Evolutionary conservation across 1,140 invertebrate genomes (phyloP).

Genomic region (Paracyclopina nana): DNA sequence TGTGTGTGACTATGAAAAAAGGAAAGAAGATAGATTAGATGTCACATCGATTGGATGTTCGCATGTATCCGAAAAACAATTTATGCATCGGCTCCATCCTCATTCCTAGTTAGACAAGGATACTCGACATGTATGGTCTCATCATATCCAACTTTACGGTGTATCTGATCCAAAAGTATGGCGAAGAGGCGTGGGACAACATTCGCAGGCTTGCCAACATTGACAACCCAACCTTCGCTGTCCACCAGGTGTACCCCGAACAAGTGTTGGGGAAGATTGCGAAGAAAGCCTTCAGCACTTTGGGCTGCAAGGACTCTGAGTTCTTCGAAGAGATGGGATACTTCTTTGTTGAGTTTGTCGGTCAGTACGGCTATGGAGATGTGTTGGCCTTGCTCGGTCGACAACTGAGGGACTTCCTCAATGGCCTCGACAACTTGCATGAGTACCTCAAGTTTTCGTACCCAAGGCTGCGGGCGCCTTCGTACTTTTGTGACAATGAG

Average conservation of each 20-base stretch:
- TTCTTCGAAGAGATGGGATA: conserved; percentile 79
- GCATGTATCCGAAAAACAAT: no score
- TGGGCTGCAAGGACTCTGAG: conserved; percentile 58
- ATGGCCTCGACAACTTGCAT: conserved; percentile 87
- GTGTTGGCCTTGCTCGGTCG: conserved; percentile 69
- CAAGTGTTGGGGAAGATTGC: conserved; percentile 60
- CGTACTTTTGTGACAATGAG: conserved; percentile 90
- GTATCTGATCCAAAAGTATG: conserved; percentile 68
- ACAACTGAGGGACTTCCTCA: conserved; percentile 85
- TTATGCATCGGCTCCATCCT: no score
- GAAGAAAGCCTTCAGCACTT: conserved; percentile 54
- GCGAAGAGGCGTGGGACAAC: conserved; percentile 75
- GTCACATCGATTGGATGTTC: no score
- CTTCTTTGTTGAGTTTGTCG: conserved; percentile 68
- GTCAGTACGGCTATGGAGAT: conserved; percentile 84
- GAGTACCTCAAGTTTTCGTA: conserved; percentile 94
- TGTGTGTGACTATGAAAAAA: no score
- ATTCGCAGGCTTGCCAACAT: conserved; percentile 56
- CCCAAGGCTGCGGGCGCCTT: conserved; percentile 72
- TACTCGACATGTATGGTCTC: conserved; percentile 66
- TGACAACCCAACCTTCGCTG: conserved; percentile 64
- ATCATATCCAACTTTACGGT: conserved; percentile 77
- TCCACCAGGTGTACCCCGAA: conserved; percentile 81
- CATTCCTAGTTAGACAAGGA: no score
- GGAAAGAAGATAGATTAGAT: no score